Evolutionary conservation across 1,140 invertebrate genomes (phyloP).

Genomic region (Leptestheria dahalacensis): DNA sequence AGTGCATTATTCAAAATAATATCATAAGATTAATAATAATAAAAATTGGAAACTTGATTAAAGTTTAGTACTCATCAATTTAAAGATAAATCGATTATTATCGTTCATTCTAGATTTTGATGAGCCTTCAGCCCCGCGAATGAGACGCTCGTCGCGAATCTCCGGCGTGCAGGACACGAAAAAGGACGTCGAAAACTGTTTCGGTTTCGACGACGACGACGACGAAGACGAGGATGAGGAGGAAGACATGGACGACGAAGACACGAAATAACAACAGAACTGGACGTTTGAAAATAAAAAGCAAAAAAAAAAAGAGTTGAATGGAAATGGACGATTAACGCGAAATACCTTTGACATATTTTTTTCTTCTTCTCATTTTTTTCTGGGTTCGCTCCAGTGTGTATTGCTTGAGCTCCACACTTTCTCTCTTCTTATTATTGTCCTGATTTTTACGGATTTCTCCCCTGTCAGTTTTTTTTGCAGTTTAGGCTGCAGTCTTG

Average conservation of each 20-base stretch:
- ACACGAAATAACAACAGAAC: neutral
- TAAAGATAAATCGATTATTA: too few relatives aligned
- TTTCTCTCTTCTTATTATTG: neutral
- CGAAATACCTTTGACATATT: neutral
- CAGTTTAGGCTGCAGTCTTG: too few relatives aligned
- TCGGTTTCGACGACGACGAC: conserved; percentile 56
- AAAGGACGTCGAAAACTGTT: conserved; percentile 63
- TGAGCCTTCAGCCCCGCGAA: neutral
- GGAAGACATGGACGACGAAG: conserved; percentile 2
- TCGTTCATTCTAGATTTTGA: conserved; percentile 26
- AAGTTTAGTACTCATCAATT: too few relatives aligned
- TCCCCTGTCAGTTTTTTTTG: too few relatives aligned
- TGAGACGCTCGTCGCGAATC: conserved; percentile 6
- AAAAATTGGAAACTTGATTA: too few relatives aligned
- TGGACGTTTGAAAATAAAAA: neutral
- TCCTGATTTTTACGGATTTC: too few relatives aligned
- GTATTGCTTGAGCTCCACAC: neutral
- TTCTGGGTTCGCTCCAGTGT: neutral
- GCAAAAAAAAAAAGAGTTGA: neutral
- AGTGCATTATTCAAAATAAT: too few relatives aligned
- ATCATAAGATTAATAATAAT: too few relatives aligned
- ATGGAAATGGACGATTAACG: neutral
- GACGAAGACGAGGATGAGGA: conserved; percentile 19
- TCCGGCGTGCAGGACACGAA: conserved; percentile 28
- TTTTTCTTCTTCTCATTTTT: neutral